Evolutionary conservation across 2,888 invertebrate genomes (phyloP).

Genomic region (Frankliniella fusca): DNA sequence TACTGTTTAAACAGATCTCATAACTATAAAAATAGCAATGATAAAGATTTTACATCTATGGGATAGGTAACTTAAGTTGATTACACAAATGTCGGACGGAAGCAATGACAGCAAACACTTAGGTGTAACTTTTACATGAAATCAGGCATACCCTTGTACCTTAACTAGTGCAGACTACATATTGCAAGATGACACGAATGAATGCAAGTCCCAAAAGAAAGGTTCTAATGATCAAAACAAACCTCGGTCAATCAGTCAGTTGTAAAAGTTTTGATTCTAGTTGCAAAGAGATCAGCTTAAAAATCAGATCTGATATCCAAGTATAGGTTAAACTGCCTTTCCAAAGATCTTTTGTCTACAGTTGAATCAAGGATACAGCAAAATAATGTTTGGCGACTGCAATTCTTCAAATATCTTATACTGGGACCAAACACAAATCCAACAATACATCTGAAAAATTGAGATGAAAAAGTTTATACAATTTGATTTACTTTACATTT

Average conservation of each 20-base stretch:
- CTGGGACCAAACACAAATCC: conserved; percentile 73
- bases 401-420: conserved; percentile 74
- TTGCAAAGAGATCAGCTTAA: not conserved
- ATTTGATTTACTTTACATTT: conserved; percentile 29
- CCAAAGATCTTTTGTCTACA: not conserved
- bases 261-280: not conserved
- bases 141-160: no score
- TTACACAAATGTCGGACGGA: not conserved
- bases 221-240: not conserved
- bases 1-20: no score
- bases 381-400: conserved; percentile 84
- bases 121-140: no score
- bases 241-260: not conserved
- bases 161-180: no score
- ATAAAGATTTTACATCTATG: no score
- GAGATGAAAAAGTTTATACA: not conserved
- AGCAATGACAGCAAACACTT: not conserved
- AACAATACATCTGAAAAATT: conserved; percentile 31
- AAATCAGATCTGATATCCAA: not conserved
- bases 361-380: conserved; percentile 58
- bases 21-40: no score
- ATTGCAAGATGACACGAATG: not conserved
- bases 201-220: not conserved
- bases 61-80: not conserved
- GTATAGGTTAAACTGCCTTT: not conserved